phyloP scores from a whole-genome alignment of 2,797 vertebrate species.

The Furcifer pardalis region DNA sequence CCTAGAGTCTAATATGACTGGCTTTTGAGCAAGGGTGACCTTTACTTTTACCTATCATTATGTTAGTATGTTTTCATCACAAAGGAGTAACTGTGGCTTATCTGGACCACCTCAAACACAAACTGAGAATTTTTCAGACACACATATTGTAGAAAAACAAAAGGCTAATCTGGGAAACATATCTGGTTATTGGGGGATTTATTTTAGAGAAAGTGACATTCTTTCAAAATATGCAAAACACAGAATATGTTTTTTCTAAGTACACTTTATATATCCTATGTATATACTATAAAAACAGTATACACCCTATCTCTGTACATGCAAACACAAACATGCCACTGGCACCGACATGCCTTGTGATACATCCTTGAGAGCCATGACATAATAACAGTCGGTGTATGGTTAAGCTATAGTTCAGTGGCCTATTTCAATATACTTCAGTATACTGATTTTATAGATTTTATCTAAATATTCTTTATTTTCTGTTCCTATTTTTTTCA shows the following conservation, averaged over 20 bases:
- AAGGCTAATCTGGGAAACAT: not conserved
- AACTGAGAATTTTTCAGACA: too few species aligned
- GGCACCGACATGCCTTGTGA: not conserved
- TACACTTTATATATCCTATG: too few species aligned
- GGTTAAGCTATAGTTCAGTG: not conserved
- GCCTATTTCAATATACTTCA: not conserved
- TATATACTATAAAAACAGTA: too few species aligned
- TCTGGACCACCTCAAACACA: too few species aligned
- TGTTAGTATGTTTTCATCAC: not conserved
- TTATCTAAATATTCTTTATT: not conserved
- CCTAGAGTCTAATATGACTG: too few species aligned
- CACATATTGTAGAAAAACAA: not conserved
- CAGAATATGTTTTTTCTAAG: too few species aligned
- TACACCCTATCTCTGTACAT: too few species aligned
- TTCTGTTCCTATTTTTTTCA: not conserved
- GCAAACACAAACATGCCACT: too few species aligned
- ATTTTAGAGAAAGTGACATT: conserved; percentile 14
- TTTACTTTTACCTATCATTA: not conserved
- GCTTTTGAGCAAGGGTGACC: too few species aligned
- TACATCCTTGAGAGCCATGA: not conserved
- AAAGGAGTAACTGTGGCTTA: not conserved
- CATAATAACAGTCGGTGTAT: not conserved
- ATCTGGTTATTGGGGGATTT: not conserved
- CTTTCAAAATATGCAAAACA: not conserved
- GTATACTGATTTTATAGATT: not conserved